These are phyloP conservation scores for Melangyna quadrimaculata DNA, from an alignment of 2,888 invertebrate genomes.

Conservation along the genomic window DNA sequence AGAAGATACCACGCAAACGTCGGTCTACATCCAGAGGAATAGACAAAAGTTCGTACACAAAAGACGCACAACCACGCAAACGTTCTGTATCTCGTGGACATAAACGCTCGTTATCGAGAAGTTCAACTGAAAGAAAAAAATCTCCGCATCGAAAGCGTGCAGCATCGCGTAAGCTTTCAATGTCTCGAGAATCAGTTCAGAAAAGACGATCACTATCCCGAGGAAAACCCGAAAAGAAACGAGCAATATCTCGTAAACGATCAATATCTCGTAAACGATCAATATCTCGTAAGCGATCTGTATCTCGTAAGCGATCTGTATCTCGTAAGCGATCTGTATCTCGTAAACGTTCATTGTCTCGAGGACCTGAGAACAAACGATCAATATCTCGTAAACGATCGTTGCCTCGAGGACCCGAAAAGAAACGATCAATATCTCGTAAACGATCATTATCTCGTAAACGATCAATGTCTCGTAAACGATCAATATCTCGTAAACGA, in stretches of 20 bases:
- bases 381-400: conserved; percentile 35
- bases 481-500: conserved; percentile 41
- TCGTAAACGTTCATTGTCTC: neutral
- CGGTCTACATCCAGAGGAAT: conserved; percentile 52
- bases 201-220: conserved; percentile 34
- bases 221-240: neutral
- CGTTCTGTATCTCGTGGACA: conserved; percentile 41
- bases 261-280: conserved; percentile 41
- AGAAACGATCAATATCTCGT: conserved; percentile 37
- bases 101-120: conserved; percentile 54
- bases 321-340: conserved; percentile 5
- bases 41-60: conserved; percentile 77
- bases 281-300: conserved; percentile 27
- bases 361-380: conserved; percentile 21
- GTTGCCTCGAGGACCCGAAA: neutral
- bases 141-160: conserved; percentile 5
- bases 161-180: conserved; percentile 20
- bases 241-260: too few species aligned
- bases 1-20: neutral
- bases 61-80: conserved; percentile 64
- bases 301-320: conserved; percentile 20
- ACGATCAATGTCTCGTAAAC: too few species aligned
- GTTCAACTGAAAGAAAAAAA: conserved; percentile 7
- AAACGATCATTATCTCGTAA: too few species aligned
- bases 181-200: neutral